Base-by-base conservation (phyloP, 1,140 invertebrate species). In the Drosophila ironensis region DNA sequence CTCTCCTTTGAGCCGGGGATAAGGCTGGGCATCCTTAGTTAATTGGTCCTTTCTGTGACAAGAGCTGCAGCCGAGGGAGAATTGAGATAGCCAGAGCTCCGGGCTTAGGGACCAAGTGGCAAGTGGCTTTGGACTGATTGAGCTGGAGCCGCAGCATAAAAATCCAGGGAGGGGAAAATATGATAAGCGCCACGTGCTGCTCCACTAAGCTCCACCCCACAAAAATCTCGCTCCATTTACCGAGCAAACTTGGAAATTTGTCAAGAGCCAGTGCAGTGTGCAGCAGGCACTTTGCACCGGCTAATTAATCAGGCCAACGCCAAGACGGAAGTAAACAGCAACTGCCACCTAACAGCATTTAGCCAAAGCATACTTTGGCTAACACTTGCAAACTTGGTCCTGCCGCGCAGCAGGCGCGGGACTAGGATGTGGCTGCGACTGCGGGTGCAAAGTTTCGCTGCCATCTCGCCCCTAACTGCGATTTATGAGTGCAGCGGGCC, bases 401-500 rank as follows among this genome's bases (percentile, higher is more conserved):
- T 45, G 7, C 38, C n/a, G 16, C 3, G 35, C 28, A 40, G 33
- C 61, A 41, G 27, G 66, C 59, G 28, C 59, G 66, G 11, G 45
- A 28, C 27, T 4, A n/a, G 19, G 42, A 16, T 37, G 14, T 14
- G 33, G 33, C 16, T 37, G 12, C 12, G 33, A 16, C 5, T 22
- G 20, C 2, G 20, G 20, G 20, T 37, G 64, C 51, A 69, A 70
- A 70, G 44, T 70, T 70, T 70, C 66, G 47, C 64, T 70, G 61
- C 33, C 46, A 22, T 48, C 60, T 59, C 30, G n/a, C n/a, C 30
- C 56, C 73, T 84, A 84, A 84, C 80, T 84, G 73, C 80, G 68
- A 84, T 84, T 84, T 84, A 84, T 84, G 78, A 84, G 80, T 78
- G 78, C 80, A 86, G 38, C 63, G 73, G 51, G 70, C 78, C 61